phyloP scores from a whole-genome alignment of 2,888 invertebrate species.

The Cryptus viduatorius region DNA sequence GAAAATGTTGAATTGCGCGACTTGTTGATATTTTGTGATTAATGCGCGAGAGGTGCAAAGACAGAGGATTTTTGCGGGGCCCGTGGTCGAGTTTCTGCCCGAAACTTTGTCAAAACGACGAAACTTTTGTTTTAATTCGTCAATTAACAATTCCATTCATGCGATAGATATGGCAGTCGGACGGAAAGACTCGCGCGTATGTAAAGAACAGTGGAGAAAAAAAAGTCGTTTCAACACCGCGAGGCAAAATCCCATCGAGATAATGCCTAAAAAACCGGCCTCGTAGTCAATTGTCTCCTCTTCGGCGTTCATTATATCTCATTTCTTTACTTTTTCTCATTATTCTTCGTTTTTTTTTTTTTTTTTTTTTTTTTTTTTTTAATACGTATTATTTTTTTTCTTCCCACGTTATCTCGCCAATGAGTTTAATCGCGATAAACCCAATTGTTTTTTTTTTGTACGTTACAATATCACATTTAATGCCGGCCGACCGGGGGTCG shows the following conservation, averaged over 20 bases:
- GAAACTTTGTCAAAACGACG: conserved; percentile 34
- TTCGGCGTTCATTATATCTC: conserved; percentile 26
- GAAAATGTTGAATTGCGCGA: not conserved
- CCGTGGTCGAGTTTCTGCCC: not conserved
- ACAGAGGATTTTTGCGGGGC: not conserved
- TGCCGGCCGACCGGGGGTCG: conserved; percentile 73
- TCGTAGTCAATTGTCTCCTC: conserved; percentile 36
- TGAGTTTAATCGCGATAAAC: conserved; percentile 76
- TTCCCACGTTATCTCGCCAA: conserved; percentile 46
- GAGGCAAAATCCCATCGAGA: conserved; percentile 9
- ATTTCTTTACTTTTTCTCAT: not conserved
- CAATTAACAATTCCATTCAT: conserved; percentile 54
- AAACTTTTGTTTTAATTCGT: conserved; percentile 42
- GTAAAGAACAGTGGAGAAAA: not conserved
- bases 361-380: conserved; percentile 24
- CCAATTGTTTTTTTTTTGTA: conserved; percentile 75
- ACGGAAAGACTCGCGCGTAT: conserved; percentile 56
- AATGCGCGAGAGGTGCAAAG: not conserved
- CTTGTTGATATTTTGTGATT: not conserved
- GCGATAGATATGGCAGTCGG: conserved; percentile 63
- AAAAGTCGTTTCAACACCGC: not conserved
- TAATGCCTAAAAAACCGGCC: conserved; percentile 50
- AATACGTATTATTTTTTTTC: conserved; percentile 63
- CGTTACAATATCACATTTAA: conserved; percentile 84
- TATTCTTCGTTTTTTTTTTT: conserved; percentile 7